Base-by-base conservation (phyloP, 2,888 invertebrate genomes). In the Rosalia funebris region DNA sequence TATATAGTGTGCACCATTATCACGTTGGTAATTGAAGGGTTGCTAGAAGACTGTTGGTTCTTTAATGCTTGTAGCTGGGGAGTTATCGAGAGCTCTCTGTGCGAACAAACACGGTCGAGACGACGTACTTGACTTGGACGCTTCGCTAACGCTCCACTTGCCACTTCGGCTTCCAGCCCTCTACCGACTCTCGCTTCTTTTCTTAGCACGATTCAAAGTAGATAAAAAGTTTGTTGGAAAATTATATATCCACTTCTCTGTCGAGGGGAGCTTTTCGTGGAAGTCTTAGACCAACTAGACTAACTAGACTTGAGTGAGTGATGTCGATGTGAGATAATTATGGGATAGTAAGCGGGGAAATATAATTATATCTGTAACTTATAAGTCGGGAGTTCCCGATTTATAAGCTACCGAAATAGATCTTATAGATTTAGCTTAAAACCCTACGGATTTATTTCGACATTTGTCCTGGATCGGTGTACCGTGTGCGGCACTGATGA, bases 11-110 rank as follows among this genome's bases (percentile, higher is more conserved):
- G 61, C 63, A 64, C 72, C 71, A 73, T 75, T 74, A 75, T 75
- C 72, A 68, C 74, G 72, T 74, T 68, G 71, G 72, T 74, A 75
- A 76, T 75, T 76, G 76, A 75, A 75, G 75, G 71, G 71, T 71
- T 71, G 69, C 53, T 52, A 68, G 71, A 71, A 75, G 72, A 73
- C 74, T 73, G 71, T 73, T 69, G 69, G 71, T 72, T 74, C 71
- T 73, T 71, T 71, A 72, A 73, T 70, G 71, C 69, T 71, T 62
- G 66, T 68, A 66, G 68, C 67, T 60, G 68, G 72, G 73, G 70
- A 72, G 68, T 62, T 63, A 72, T 74, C 73, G 71, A 75, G 73
- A 65, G 72, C 71, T 50, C 74, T 74, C 68, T 57, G 61, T 55
- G 57, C 63, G 62, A 68, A 69, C 71, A 73, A 73, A 72, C 71